phyloP scores from a whole-genome alignment of 2,888 invertebrate genomes.

The Cephus runcator region DNA sequence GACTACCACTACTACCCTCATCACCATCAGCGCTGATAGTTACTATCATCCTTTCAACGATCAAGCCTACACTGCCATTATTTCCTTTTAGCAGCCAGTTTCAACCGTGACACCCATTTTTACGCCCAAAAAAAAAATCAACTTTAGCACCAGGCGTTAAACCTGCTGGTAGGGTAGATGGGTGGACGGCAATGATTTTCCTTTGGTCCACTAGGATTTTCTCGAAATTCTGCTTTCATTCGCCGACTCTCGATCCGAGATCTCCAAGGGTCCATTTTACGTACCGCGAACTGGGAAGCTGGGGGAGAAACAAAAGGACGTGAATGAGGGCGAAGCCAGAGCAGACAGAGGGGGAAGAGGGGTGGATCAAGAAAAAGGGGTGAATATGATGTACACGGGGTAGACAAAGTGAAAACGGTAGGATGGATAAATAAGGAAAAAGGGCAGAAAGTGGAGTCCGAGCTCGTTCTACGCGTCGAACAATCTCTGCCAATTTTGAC shows the following conservation, averaged over 20 bases:
- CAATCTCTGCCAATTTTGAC: conserved; percentile 60
- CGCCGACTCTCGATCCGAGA: not conserved
- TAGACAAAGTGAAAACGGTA: not conserved
- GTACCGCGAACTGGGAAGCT: not conserved
- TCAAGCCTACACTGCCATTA: not conserved
- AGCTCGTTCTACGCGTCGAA: conserved; percentile 27
- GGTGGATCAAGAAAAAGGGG: no score
- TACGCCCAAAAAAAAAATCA: not conserved
- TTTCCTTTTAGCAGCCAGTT: not conserved
- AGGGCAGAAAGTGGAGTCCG: not conserved
- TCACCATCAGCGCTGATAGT: not conserved
- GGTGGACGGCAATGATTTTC: not conserved
- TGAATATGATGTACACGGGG: not conserved
- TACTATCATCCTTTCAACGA: not conserved
- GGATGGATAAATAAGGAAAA: not conserved
- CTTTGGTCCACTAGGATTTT: not conserved
- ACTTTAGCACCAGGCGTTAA: not conserved
- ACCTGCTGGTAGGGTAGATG: not conserved
- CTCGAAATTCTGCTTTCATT: not conserved
- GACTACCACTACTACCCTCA: not conserved
- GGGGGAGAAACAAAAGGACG: not conserved
- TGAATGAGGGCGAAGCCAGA: no score
- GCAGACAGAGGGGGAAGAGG: no score
- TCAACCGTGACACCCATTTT: not conserved
- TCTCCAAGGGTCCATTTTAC: not conserved